Evolutionary conservation across 2,113 vertebrate species (phyloP).

Genomic region (Abramis brama): DNA sequence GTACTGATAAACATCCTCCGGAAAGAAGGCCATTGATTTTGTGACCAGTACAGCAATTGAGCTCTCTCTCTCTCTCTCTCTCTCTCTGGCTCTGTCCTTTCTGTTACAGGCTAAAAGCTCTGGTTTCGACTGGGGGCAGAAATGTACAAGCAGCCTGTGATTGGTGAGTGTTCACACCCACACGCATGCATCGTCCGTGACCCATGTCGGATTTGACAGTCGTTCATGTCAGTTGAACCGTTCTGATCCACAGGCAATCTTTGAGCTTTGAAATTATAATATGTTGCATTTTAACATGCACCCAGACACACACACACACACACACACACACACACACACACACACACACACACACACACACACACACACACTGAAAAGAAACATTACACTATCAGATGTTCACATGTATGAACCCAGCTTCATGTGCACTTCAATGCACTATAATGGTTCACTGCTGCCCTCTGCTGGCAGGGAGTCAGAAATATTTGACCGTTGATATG

Average conservation of each 20-base stretch:
- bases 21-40: constrained; percentile 72
- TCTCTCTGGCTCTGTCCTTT: constrained; percentile 38
- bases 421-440: neutral
- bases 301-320: neutral
- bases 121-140: constrained; percentile 94
- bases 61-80: constrained; percentile 40
- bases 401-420: neutral
- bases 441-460: constrained; percentile 47
- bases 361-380: neutral
- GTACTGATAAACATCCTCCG: constrained; percentile 62
- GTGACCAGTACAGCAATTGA: constrained; percentile 57
- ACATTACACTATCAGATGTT: neutral
- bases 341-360: neutral
- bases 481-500: neutral
- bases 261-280: constrained; percentile 10
- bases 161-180: constrained; percentile 85
- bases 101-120: constrained; percentile 86
- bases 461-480: constrained; percentile 46
- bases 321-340: rapidly evolving
- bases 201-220: constrained; percentile 24
- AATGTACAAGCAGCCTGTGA: constrained; percentile 98
- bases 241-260: neutral
- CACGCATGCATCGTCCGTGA: constrained; percentile 1
- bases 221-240: constrained; percentile 26
- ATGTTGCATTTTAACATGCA: neutral